A percentile compares a stretch with the other conserved stretches of the same genome.
phyloP scores from a whole-genome alignment of 2,113 vertebrate species.

The Tyto alba region DNA sequence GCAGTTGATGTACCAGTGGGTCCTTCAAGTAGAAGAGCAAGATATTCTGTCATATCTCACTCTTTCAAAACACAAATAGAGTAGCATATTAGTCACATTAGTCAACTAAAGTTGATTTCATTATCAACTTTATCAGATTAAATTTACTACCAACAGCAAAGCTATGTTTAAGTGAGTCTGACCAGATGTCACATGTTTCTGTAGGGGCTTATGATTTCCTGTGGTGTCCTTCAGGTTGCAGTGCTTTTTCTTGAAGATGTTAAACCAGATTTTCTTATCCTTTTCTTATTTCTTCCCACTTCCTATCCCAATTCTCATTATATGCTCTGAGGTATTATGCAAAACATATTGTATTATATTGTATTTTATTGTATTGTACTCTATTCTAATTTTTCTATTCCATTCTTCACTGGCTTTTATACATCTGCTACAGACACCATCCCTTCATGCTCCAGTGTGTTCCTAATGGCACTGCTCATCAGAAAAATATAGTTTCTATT shows the following conservation, averaged over 20 bases:
- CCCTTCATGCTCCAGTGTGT: neutral
- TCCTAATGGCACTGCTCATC: neutral
- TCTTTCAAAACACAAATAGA: neutral
- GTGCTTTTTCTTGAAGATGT: neutral
- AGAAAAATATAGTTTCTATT: neutral
- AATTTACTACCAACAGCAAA: neutral
- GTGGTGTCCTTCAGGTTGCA: neutral
- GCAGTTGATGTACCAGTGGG: neutral
- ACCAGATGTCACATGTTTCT: neutral
- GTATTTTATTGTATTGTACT: neutral
- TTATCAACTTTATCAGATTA: neutral
- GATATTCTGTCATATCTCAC: neutral
- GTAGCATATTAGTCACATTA: neutral
- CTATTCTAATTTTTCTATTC: too few species aligned
- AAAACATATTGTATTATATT: neutral
- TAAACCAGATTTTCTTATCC: neutral
- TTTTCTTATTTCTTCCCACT: neutral
- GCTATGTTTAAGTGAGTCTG: neutral
- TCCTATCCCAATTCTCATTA: neutral
- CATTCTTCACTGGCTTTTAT: neutral
- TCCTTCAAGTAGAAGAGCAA: neutral
- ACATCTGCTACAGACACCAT: neutral
- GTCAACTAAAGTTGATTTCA: neutral
- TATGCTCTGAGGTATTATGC: neutral
- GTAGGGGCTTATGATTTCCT: neutral